A percentile compares a stretch with the other conserved stretches of the same genome.
These are phyloP conservation scores for Dromiciops gliroides DNA, from an alignment of 2,113 vertebrate species.

Conservation along the genomic window DNA sequence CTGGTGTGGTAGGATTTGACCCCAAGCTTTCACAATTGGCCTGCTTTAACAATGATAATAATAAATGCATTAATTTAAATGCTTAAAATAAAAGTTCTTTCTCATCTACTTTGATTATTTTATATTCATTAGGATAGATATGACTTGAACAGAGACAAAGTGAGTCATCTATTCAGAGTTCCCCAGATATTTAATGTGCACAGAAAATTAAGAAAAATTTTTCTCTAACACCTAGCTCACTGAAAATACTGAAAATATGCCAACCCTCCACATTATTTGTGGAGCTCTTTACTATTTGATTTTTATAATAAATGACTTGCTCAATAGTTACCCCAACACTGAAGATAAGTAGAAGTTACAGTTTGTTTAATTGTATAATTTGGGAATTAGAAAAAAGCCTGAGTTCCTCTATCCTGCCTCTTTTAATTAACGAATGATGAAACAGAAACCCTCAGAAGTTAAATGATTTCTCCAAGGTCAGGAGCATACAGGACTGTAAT, in stretches of 20 bases:
- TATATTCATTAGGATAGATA: background rate
- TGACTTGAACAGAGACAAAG: background rate
- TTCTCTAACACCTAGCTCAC: background rate
- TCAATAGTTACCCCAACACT: background rate
- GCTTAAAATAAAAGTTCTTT: background rate
- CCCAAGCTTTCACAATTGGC: background rate
- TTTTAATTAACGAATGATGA: background rate
- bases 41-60: background rate
- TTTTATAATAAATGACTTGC: background rate
- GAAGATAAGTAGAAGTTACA: background rate
- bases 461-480: background rate
- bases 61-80: background rate
- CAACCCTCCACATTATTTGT: background rate
- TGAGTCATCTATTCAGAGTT: background rate
- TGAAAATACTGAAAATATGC: background rate
- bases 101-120: background rate
- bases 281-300: background rate
- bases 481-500: background rate
- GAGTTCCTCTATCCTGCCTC: background rate
- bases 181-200: background rate
- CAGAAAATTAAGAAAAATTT: background rate
- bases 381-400: background rate
- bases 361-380: background rate
- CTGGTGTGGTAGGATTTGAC: background rate
- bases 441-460: background rate